Percentiles rank a stretch among this genome's conserved stretches.
Evolutionary conservation across 2,888 invertebrate genomes (phyloP).

Genomic region (Tuberolachnus salignus): DNA sequence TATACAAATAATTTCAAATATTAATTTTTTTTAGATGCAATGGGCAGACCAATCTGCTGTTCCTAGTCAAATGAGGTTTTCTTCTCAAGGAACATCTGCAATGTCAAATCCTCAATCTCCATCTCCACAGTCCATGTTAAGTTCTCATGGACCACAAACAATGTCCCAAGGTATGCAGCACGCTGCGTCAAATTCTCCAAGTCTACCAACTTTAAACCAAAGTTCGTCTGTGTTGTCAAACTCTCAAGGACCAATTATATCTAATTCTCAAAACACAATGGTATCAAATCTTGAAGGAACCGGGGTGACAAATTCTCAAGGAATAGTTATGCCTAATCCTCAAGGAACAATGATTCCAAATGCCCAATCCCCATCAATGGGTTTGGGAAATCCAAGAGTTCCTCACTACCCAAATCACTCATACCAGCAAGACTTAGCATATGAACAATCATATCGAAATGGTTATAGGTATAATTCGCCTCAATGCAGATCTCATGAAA

Average conservation of each 20-base stretch:
- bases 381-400: conserved; percentile 44
- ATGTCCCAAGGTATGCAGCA: conserved; percentile 32
- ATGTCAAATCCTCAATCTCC: conserved; percentile 32
- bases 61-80: conserved; percentile 36
- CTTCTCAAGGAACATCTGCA: conserved; percentile 32
- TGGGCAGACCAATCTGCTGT: conserved; percentile 38
- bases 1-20: not conserved
- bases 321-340: conserved; percentile 29
- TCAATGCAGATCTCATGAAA: conserved; percentile 55
- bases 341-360: conserved; percentile 45
- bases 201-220: conserved; percentile 21
- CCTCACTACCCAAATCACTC: conserved; percentile 44
- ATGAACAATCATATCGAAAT: conserved; percentile 46
- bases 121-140: conserved; percentile 15
- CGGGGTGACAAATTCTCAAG: conserved; percentile 25
- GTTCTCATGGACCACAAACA: conserved; percentile 24
- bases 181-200: conserved; percentile 25
- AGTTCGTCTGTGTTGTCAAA: conserved; percentile 48
- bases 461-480: conserved; percentile 47
- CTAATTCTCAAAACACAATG: conserved; percentile 25
- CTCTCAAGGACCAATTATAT: conserved; percentile 33
- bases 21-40: conserved; percentile 30
- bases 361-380: conserved; percentile 29
- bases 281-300: conserved; percentile 47
- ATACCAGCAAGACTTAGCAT: conserved; percentile 39